Conservation (phyloP, 2,113 vertebrate species). For the Cromileptes altivelis region DNA sequence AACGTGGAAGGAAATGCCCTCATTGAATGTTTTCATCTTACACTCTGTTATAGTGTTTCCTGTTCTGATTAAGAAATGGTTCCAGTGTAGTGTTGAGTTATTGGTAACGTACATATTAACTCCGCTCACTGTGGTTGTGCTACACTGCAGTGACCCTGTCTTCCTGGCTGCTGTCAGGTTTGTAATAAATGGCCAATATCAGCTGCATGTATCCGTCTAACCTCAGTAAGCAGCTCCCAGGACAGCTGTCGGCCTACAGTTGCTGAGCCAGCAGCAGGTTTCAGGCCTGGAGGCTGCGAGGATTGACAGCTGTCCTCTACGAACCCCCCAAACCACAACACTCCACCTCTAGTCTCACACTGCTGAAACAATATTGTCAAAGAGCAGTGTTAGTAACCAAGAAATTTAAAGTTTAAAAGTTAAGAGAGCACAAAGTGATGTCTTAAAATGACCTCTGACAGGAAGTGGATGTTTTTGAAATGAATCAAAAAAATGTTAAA, state of each 20-base stretch:
- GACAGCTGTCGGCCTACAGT: slow-evolving; percentile 56
- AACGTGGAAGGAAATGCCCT: too few relatives aligned
- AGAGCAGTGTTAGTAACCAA: too few relatives aligned
- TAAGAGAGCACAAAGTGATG: background rate
- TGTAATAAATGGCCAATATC: background rate
- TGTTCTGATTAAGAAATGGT: too few relatives aligned
- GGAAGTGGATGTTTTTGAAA: too few relatives aligned
- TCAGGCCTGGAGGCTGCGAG: slow-evolving; percentile 8
- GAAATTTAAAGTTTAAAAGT: background rate
- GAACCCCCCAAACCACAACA: background rate
- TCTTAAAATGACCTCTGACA: background rate
- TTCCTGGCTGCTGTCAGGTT: background rate
- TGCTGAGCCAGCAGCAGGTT: slow-evolving; percentile 48
- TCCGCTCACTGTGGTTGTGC: background rate
- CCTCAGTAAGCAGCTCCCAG: slow-evolving; percentile 31
- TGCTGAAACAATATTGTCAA: background rate
- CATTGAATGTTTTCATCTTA: too few relatives aligned
- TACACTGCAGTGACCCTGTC: background rate
- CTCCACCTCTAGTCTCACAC: background rate
- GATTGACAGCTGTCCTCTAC: slow-evolving; percentile 50
- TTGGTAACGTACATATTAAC: background rate
- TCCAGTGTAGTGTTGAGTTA: too few relatives aligned
- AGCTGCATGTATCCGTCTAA: background rate
- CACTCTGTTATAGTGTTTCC: too few relatives aligned
- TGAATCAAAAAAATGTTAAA: background rate